These are phyloP conservation scores for Manduca sexta DNA, from an alignment of 1,140 invertebrate species.

Conservation along the genomic window DNA sequence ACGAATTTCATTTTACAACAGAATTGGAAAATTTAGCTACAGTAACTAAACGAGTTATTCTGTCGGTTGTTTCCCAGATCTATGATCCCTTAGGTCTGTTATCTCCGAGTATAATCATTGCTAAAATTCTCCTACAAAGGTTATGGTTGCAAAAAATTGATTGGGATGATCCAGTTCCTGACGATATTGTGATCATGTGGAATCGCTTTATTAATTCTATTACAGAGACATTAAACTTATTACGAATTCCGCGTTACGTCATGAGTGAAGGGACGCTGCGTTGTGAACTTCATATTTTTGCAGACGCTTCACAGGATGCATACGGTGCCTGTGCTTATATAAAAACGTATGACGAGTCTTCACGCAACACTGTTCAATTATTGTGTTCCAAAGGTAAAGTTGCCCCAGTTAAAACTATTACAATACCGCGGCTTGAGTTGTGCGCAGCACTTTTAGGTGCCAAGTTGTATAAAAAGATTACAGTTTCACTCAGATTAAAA, in stretches of 20 bases:
- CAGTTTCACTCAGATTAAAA: too few species aligned
- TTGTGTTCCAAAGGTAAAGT: too few species aligned
- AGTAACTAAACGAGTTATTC: slow-evolving; percentile 12
- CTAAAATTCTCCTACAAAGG: slow-evolving; percentile 5
- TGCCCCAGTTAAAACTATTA: too few species aligned
- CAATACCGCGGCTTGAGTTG: too few species aligned
- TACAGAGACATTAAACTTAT: too few species aligned
- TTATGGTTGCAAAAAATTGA: slow-evolving; percentile 6
- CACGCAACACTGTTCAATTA: too few species aligned
- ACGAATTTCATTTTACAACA: slow-evolving; percentile 25
- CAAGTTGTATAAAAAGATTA: too few species aligned
- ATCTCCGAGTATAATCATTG: not conserved
- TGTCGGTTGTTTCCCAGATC: too few species aligned
- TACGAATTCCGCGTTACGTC: too few species aligned
- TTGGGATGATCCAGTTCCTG: slow-evolving; percentile 7
- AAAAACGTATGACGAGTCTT: not conserved
- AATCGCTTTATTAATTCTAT: too few species aligned
- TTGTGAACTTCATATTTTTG: slow-evolving; percentile 1
- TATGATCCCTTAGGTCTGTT: too few species aligned
- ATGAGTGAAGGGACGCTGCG: not conserved
- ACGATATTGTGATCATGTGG: not conserved
- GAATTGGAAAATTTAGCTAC: not conserved
- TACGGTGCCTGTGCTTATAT: slow-evolving; percentile 4
- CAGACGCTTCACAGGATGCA: slow-evolving; percentile 1
- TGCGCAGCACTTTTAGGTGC: too few species aligned